Conservation (phyloP, 2,113 vertebrate species). For the Chiloscyllium plagiosum region DNA sequence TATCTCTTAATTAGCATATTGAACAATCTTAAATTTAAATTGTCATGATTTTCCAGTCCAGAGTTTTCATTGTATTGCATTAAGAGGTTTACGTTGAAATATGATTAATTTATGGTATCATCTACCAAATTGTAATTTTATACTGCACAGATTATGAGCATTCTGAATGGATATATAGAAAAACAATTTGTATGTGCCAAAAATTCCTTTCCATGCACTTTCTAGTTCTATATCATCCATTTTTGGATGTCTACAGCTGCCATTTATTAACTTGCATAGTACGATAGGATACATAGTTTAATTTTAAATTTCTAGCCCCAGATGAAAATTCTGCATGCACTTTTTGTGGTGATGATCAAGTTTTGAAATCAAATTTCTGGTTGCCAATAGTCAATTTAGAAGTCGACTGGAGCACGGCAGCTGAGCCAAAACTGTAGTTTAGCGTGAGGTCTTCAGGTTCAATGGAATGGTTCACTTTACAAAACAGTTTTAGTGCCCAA, state of each 20-base stretch:
- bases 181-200: background rate
- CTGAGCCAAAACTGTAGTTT: background rate
- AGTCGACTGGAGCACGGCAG: background rate
- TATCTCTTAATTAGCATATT: background rate
- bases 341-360: background rate
- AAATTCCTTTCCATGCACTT: background rate
- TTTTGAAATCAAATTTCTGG: background rate
- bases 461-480: background rate
- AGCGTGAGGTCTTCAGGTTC: background rate
- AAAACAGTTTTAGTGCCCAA: background rate
- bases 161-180: background rate
- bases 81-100: background rate
- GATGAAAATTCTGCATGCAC: background rate
- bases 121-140: slow-evolving; percentile 12
- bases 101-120: background rate
- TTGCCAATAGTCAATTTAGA: background rate
- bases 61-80: background rate
- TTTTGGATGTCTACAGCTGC: background rate
- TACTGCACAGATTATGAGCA: background rate
- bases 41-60: background rate
- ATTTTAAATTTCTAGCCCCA: background rate
- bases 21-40: slow-evolving; percentile 22
- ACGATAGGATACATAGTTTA: background rate
- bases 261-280: background rate
- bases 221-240: background rate